Evolutionary conservation across 2,797 vertebrate genomes (phyloP).

Genomic region (Monodelphis domestica): DNA sequence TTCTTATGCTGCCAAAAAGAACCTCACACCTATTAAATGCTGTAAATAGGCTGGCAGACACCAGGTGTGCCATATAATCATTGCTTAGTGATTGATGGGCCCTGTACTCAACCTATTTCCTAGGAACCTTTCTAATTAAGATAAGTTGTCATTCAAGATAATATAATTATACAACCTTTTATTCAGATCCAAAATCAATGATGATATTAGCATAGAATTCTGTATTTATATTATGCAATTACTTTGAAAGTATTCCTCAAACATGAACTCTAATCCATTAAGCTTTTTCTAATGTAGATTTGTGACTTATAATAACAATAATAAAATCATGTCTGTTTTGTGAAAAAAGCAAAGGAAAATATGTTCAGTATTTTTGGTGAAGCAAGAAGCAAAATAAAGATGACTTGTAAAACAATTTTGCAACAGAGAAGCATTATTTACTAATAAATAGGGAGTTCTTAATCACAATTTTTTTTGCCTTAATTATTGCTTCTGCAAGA

Average conservation of each 20-base stretch:
- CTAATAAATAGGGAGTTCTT: constrained; percentile 24
- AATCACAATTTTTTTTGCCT: constrained; percentile 22
- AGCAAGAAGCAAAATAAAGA: not conserved
- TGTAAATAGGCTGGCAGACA: constrained; percentile 18
- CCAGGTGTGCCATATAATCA: not conserved
- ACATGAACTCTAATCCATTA: not conserved
- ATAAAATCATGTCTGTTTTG: not conserved
- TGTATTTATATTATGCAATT: not conserved
- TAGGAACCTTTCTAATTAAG: constrained; percentile 2
- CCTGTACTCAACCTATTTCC: constrained; percentile 2
- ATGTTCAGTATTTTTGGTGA: not conserved
- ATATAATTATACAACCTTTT: constrained; percentile 47
- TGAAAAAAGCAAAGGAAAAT: not conserved
- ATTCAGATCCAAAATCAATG: constrained; percentile 14
- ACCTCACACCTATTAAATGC: not conserved
- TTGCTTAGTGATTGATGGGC: not conserved
- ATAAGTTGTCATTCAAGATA: constrained; percentile 2
- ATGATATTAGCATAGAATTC: not conserved
- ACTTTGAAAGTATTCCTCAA: constrained; percentile 13
- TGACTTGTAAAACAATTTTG: not conserved
- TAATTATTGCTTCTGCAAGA: not conserved
- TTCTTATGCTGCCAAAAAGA: not conserved
- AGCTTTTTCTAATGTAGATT: not conserved
- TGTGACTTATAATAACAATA: not conserved
- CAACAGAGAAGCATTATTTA: constrained; percentile 1